A percentile compares a stretch with the other conserved stretches of the same genome.
Conservation (phyloP, 2,888 invertebrate genomes). For the Scaptomyza flava region DNA sequence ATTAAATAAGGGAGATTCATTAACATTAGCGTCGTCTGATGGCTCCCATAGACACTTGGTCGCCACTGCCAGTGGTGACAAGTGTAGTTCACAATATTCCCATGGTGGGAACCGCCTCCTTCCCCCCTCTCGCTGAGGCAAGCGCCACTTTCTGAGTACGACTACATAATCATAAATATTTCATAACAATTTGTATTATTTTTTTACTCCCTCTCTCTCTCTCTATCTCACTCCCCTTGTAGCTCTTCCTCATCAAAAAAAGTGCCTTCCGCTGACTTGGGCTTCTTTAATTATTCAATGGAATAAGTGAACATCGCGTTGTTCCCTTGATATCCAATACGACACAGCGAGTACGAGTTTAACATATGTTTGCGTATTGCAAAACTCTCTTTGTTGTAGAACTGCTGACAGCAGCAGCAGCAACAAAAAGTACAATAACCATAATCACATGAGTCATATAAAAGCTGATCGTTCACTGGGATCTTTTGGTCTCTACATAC, state of each 20-base stretch:
- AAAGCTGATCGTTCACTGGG: constrained; percentile 47
- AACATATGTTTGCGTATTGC: constrained; percentile 61
- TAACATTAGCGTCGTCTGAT: constrained; percentile 19
- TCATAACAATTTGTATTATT: constrained; percentile 58
- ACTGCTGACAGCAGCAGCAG: constrained; percentile 57
- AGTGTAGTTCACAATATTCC: constrained; percentile 36
- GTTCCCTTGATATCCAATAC: constrained; percentile 44
- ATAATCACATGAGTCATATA: constrained; percentile 52
- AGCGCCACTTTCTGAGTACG: constrained; percentile 28
- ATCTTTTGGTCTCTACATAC: constrained; percentile 16
- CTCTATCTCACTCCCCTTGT: background rate
- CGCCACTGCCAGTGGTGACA: constrained; percentile 40
- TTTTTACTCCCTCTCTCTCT: background rate
- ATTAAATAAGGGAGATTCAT: constrained; percentile 15
- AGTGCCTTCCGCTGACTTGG: constrained; percentile 47
- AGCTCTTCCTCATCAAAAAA: background rate
- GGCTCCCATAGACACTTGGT: constrained; percentile 44
- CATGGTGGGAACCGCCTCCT: constrained; percentile 23
- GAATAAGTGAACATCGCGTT: constrained; percentile 24
- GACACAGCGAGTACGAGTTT: constrained; percentile 18
- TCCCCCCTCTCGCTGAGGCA: background rate
- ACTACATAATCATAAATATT: constrained; percentile 66
- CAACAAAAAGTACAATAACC: constrained; percentile 27
- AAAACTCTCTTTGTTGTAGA: constrained; percentile 56
- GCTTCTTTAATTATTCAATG: constrained; percentile 68